Evolutionary conservation across 2,113 vertebrate genomes (phyloP).

Genomic region (Sphyrna mokarran): DNA sequence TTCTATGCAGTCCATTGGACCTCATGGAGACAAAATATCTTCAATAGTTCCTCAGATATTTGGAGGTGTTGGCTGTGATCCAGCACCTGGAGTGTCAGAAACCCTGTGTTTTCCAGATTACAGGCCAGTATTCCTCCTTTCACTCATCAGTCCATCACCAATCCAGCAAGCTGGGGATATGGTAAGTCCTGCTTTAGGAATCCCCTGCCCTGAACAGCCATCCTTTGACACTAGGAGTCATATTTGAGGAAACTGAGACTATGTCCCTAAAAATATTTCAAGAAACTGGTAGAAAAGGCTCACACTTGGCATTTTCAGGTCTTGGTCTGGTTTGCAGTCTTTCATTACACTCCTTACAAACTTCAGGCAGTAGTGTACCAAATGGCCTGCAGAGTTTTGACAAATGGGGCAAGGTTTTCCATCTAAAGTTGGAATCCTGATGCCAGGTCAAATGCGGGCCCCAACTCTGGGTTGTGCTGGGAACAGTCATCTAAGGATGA

Average conservation of each 20-base stretch:
- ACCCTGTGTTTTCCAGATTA: background rate
- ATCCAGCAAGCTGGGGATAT: background rate
- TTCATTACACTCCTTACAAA: background rate
- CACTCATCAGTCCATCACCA: background rate
- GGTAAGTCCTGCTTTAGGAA: background rate
- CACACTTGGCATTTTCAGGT: background rate
- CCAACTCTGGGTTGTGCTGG: too few species aligned
- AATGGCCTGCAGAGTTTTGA: background rate
- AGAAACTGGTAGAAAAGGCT: background rate
- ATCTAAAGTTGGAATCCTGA: background rate
- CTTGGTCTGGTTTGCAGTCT: background rate
- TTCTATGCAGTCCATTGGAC: background rate
- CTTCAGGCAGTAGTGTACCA: background rate
- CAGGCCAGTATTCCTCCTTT: background rate
- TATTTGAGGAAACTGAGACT: background rate
- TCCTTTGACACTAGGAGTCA: background rate
- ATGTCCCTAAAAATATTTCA: background rate
- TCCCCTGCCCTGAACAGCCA: background rate
- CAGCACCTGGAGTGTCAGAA: background rate
- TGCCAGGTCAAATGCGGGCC: background rate
- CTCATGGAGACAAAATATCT: background rate
- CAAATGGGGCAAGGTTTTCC: too few species aligned
- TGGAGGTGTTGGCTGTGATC: background rate
- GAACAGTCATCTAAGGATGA: too few species aligned
- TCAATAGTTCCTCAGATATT: background rate